Evolutionary conservation across 1,140 invertebrate species (phyloP).

Genomic region (Chymomyza costata): DNA sequence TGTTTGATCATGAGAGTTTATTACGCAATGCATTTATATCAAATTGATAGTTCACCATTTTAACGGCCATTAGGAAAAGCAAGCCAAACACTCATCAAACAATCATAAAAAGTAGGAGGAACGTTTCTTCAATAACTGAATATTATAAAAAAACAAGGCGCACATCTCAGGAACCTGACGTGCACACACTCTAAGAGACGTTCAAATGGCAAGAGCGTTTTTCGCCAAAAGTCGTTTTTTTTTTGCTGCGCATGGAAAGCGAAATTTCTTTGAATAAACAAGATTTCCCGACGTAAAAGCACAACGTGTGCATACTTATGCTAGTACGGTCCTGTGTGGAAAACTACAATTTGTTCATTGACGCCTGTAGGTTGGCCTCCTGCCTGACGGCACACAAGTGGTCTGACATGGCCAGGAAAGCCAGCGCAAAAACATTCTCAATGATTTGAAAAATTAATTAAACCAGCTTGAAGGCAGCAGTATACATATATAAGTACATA

Average conservation of each 20-base stretch:
- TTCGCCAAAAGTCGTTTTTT: too few relatives aligned
- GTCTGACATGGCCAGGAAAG: conserved; percentile 12
- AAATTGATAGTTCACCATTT: conserved; percentile 72
- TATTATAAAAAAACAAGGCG: too few relatives aligned
- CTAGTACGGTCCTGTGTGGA: conserved; percentile 20
- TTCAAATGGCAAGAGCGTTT: too few relatives aligned
- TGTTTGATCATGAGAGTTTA: too few relatives aligned
- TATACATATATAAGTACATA: too few relatives aligned
- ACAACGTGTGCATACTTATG: conserved; percentile 1
- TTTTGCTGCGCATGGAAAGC: conserved; percentile 46
- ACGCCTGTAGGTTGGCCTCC: conserved; percentile 67
- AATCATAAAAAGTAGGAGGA: too few relatives aligned
- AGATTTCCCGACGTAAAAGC: too few relatives aligned
- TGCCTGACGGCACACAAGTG: conserved; percentile 50
- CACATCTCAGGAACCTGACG: too few relatives aligned
- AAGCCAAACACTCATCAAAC: conserved; percentile 22
- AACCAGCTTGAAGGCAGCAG: conserved; percentile 34
- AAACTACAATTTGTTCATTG: conserved; percentile 61
- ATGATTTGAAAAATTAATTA: conserved; percentile 69
- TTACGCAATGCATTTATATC: too few relatives aligned
- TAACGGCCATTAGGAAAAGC: conserved; percentile 62
- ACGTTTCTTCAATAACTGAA: too few relatives aligned
- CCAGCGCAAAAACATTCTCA: conserved; percentile 61
- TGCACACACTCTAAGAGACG: too few relatives aligned
- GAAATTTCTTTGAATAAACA: conserved; percentile 57